Evolutionary conservation across 2,797 vertebrate genomes (phyloP), one percentile per base, ranked within the genome.

Genomic region (Ctenochaetus hawaiiensis): DNA sequence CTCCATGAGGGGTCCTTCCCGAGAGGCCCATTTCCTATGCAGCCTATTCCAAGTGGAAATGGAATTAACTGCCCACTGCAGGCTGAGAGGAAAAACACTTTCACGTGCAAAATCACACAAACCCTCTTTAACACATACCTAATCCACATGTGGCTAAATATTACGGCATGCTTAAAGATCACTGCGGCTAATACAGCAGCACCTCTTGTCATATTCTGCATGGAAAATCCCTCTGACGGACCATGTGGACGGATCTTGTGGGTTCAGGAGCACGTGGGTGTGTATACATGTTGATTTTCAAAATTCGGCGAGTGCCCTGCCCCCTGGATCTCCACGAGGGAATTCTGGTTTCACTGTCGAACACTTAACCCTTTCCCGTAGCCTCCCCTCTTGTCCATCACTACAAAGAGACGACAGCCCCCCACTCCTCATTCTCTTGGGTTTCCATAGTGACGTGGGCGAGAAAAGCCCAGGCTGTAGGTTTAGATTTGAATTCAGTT

Each of bases 401-500:
- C 87, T 80, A 93, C 90, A 93, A 93, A 93, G 88, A 87, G 81
- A 91, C 70, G 48, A 65, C 88, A 73, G 57, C 80, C 86, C 84
- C 85, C 73, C 80, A 66, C 81, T 82, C 76, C 76, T 87, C 92
- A 93, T 94, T 95, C 94, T 92, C 93, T 87, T 82, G 72, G 86
- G 95, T 96, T 94, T 86, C 95, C 95, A 96, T 96, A 92, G 95
- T 18, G 85, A 96, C 81, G 81, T 73, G 86, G 88, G 87, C 70
- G 69, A 88, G 90, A 81, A 92, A 91, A 87, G 77, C 89, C 91
- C 68, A 82, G 90, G 89, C 87, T 88, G 91, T 87, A 91, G 89
- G 92, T 93, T 94, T 90, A 80, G 88, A 93, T 96, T 95, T 95
- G 93, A 96, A 96, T 95, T 92, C 85, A 89, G 93, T 95, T 93